Conservation (phyloP, 2,888 invertebrate species). For the Caenorhabditis sulstoni region DNA sequence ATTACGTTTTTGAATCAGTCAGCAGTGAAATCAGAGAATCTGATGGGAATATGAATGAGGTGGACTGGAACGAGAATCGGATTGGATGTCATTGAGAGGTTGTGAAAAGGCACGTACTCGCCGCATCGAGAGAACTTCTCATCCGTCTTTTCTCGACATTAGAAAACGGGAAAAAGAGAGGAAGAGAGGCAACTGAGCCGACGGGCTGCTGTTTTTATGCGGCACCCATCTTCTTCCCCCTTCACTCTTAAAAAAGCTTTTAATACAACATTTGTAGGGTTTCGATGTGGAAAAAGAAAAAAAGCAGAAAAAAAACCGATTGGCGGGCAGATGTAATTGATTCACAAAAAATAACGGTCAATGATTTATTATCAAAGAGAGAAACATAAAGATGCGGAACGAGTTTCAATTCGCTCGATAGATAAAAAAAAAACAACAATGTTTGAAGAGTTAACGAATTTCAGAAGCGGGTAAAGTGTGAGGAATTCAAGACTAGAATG, state of each 20-base stretch:
- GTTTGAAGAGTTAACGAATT: neutral
- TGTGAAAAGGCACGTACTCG: constrained; percentile 45
- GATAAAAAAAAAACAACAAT: neutral
- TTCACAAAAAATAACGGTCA: constrained; percentile 4
- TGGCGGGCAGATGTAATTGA: neutral
- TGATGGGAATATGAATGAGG: neutral
- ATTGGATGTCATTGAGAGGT: constrained; percentile 11
- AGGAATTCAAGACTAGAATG: no score
- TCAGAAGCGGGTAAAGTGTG: neutral
- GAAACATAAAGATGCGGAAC: neutral
- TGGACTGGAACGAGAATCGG: neutral
- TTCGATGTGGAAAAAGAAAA: neutral
- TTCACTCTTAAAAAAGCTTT: constrained; percentile 13
- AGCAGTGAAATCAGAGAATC: neutral
- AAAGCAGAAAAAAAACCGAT: neutral
- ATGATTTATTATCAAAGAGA: constrained; percentile 28
- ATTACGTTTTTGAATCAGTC: no score
- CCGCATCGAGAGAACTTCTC: constrained; percentile 30
- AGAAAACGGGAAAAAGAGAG: constrained; percentile 14
- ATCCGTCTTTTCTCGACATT: constrained; percentile 35
- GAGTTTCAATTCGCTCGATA: constrained; percentile 4
- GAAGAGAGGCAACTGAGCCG: constrained; percentile 35
- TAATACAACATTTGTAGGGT: constrained; percentile 3
- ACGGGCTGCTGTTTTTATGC: constrained; percentile 22
- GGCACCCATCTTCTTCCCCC: neutral